Conservation (phyloP, 2,888 invertebrate genomes). For the Euclidia mi region DNA sequence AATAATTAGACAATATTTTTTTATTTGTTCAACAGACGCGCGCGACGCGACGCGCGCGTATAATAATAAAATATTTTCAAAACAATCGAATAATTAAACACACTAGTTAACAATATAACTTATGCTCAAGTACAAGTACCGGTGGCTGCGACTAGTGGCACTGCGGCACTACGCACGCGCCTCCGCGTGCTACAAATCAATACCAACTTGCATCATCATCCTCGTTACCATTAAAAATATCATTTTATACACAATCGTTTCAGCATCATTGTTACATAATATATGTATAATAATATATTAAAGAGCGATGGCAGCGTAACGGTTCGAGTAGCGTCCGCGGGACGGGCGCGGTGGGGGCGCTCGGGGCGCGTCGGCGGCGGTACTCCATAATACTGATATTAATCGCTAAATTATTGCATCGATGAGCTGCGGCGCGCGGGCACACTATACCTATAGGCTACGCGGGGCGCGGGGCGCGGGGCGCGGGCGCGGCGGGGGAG, state of each 20-base stretch:
- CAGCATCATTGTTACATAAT: slow-evolving; percentile 63
- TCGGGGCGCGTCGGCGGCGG: slow-evolving; percentile 42
- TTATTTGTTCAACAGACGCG: slow-evolving; percentile 90
- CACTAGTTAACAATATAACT: slow-evolving; percentile 89
- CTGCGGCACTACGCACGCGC: slow-evolving; percentile 49
- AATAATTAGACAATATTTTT: slow-evolving; percentile 90
- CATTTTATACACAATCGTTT: slow-evolving; percentile 80
- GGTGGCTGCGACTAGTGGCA: slow-evolving; percentile 60
- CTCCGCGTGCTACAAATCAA: slow-evolving; percentile 72
- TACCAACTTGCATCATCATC: slow-evolving; percentile 72
- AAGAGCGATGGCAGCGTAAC: slow-evolving; percentile 78
- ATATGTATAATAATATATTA: slow-evolving; percentile 59
- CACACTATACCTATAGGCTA: slow-evolving; percentile 41
- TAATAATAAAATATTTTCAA: slow-evolving; percentile 90
- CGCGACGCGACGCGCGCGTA: slow-evolving; percentile 85
- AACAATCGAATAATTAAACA: slow-evolving; percentile 90
- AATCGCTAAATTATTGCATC: slow-evolving; percentile 66
- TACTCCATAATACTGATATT: slow-evolving; percentile 65
- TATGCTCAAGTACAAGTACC: slow-evolving; percentile 76
- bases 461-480: slow-evolving; percentile 43
- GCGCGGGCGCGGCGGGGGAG: slow-evolving; percentile 30
- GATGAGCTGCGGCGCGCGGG: slow-evolving; percentile 57
- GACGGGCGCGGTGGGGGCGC: slow-evolving; percentile 25
- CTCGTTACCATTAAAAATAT: slow-evolving; percentile 73
- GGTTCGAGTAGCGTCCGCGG: slow-evolving; percentile 57